These are phyloP conservation scores for Lomographa bimaculata DNA, from an alignment of 2,888 invertebrate species.

Conservation along the genomic window DNA sequence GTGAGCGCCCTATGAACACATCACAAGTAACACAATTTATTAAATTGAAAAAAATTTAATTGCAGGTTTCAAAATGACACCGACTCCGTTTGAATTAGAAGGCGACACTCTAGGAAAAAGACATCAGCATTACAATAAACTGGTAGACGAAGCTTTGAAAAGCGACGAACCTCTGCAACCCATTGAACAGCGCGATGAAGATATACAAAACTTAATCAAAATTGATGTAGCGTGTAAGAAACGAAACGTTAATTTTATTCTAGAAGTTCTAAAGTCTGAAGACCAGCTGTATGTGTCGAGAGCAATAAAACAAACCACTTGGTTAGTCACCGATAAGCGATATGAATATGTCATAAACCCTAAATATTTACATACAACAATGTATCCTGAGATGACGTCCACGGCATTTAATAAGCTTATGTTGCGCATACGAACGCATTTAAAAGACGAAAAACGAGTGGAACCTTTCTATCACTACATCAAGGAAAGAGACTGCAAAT, in stretches of 20 bases:
- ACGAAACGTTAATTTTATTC: constrained; percentile 44
- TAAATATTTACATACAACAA: constrained; percentile 45
- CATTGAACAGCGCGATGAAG: constrained; percentile 20
- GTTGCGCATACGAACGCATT: constrained; percentile 51
- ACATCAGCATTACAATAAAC: constrained; percentile 36
- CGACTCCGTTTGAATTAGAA: constrained; percentile 40
- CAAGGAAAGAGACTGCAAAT: constrained; percentile 35
- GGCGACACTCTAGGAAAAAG: constrained; percentile 45
- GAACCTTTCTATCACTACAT: constrained; percentile 56
- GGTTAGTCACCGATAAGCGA: constrained; percentile 58
- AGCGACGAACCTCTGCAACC: constrained; percentile 6
- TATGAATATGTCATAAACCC: constrained; percentile 61
- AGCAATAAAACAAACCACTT: constrained; percentile 54
- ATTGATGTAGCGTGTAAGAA: constrained; percentile 49
- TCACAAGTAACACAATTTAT: too few relatives aligned
- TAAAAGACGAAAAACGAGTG: constrained; percentile 53
- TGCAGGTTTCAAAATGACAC: constrained; percentile 45
- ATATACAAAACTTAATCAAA: constrained; percentile 48
- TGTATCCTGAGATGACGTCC: constrained; percentile 55
- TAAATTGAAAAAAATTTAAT: too few relatives aligned
- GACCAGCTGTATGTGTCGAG: constrained; percentile 58
- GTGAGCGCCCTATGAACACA: too few relatives aligned
- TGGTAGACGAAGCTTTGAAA: constrained; percentile 29
- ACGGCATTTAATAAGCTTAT: constrained; percentile 57
- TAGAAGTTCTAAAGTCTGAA: constrained; percentile 46